Evolutionary conservation across 2,797 vertebrate species (phyloP), one percentile per base, ranked within the genome.

Genomic region (Trachops cirrhosus): DNA sequence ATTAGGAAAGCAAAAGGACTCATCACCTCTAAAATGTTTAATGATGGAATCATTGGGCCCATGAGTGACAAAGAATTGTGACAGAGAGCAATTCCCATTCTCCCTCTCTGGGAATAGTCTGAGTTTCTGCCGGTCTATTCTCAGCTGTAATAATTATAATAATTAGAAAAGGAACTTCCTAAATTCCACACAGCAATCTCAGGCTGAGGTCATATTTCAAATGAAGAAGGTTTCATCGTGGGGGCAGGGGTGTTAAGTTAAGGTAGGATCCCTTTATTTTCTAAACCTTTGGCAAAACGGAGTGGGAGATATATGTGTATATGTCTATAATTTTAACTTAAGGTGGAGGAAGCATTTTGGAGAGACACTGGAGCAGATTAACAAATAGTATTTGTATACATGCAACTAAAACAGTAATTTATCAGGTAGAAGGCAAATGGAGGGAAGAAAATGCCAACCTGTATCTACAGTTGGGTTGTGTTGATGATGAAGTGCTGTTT

Each of bases 401-500:
- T 97, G 91, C 97, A 98, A 98, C 95, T 90, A 98, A 98, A 98
- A 94, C 97, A 98, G 97, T 97, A 98, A 98, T 99, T 98, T 98
- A 97, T 99, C 98, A 98, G 97, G 95, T 98, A 96, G 95, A 92
- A 98, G 98, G 97, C 98, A 98, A 96, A 97, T 98, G 97, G 96
- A 95, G 68, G 84, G 88, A 96, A 95, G 94, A 87, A 97, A 96
- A 96, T 93, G 89, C 97, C 96, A 97, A 74, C 98, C 97, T 98
- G 98, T 92, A 52, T 97, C 80, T 98, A 86, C 96, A 97, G 91
- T 98, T 98, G 89, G 95, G 79, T 96, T 97, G 80, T 96, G 59
- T 97, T 98, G 94, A 97, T 98, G 98, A 98, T 98, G 97, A 98
- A 98, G 97, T 98, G 96, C 93, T 98, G 96, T 98, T 98, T 98